Percentiles rank a stretch among this genome's conserved stretches.
These are phyloP conservation scores for Phoeniculus purpureus DNA, from an alignment of 2,797 vertebrate genomes.

Conservation along the genomic window DNA sequence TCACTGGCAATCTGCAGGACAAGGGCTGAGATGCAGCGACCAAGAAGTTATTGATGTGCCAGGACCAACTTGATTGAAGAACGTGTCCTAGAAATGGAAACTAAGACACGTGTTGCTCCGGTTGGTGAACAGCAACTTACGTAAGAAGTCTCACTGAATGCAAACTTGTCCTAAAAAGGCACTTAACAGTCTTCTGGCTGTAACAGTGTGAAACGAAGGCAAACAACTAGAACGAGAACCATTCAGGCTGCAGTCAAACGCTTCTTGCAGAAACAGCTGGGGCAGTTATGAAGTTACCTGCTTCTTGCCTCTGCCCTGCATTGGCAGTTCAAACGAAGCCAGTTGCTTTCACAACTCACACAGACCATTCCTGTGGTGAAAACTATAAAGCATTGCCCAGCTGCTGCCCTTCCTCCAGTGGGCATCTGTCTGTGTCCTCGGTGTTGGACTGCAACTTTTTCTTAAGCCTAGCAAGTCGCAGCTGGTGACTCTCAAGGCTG, in stretches of 20 bases:
- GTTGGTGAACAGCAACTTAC: neutral
- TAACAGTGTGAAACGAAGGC: neutral
- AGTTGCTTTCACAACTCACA: neutral
- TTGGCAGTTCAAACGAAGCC: neutral
- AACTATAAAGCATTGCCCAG: neutral
- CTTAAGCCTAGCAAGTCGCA: neutral
- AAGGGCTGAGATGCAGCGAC: neutral
- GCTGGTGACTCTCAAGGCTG: neutral
- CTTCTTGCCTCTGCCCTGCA: neutral
- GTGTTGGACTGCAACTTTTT: neutral
- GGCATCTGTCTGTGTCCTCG: neutral
- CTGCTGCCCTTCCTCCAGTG: neutral
- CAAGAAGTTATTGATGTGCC: neutral
- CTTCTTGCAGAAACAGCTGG: neutral
- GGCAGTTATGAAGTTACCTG: neutral
- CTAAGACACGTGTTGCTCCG: neutral
- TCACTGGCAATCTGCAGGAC: neutral
- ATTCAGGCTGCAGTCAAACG: neutral
- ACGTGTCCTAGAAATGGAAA: conserved; percentile 29
- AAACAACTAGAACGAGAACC: neutral
- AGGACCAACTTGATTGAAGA: neutral
- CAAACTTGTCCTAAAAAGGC: conserved; percentile 3
- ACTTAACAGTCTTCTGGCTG: neutral
- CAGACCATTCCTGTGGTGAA: neutral
- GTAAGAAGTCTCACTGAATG: neutral